These are phyloP conservation scores for Athripsodes cinereus DNA, from an alignment of 2,888 invertebrate species.

Conservation along the genomic window DNA sequence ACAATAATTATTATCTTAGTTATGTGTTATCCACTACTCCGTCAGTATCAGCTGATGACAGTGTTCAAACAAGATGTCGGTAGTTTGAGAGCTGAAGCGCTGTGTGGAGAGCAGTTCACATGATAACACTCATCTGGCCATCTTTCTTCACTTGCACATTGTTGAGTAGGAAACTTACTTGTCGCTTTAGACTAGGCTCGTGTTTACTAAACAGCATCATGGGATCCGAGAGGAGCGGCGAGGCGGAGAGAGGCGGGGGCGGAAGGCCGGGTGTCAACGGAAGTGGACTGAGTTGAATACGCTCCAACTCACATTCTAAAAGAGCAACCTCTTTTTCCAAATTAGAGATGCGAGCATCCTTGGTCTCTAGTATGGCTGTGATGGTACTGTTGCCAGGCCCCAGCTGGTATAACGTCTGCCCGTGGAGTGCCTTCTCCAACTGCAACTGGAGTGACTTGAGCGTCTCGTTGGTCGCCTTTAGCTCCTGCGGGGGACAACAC, in stretches of 20 bases:
- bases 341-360: conserved; percentile 81
- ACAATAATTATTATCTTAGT: no score
- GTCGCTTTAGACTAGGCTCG: conserved; percentile 66
- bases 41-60: no score
- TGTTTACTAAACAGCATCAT: conserved; percentile 34
- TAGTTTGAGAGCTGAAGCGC: not conserved
- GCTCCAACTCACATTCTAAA: conserved; percentile 70
- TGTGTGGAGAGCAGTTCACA: conserved; percentile 24
- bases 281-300: conserved; percentile 38
- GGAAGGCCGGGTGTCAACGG: conserved; percentile 34
- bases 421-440: conserved; percentile 63
- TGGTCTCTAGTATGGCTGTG: conserved; percentile 74
- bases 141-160: conserved; percentile 73
- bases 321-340: conserved; percentile 79
- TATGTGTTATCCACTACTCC: no score
- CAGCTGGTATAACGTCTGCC: conserved; percentile 54
- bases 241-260: conserved; percentile 42
- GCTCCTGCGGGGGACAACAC: conserved; percentile 53
- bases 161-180: conserved; percentile 82
- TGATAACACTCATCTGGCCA: conserved; percentile 47
- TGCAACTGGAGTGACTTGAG: conserved; percentile 75
- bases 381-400: conserved; percentile 56
- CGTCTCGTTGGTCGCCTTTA: conserved; percentile 78
- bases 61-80: not conserved
- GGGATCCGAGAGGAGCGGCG: conserved; percentile 40